Percentiles rank a stretch among this genome's conserved stretches.
These are phyloP conservation scores for Marisa cornuarietis DNA, from an alignment of 1,140 invertebrate species.

Conservation along the genomic window DNA sequence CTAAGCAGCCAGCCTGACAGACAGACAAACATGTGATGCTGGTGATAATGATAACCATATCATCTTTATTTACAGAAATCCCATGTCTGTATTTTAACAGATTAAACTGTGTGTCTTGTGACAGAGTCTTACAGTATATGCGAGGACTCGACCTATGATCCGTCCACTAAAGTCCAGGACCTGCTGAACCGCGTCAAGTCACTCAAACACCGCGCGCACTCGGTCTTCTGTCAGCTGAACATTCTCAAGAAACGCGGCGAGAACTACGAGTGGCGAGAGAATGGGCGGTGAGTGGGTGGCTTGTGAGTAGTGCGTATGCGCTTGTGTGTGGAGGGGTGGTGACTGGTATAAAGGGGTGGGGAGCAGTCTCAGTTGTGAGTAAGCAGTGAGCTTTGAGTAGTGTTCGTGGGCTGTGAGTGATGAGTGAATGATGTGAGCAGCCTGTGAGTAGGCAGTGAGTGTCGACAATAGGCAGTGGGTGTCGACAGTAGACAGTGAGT, in stretches of 20 bases:
- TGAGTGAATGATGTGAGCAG: too few species aligned
- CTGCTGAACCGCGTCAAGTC: constrained; percentile 42
- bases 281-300: constrained; percentile 44
- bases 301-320: too few species aligned
- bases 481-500: too few species aligned
- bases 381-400: too few species aligned
- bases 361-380: too few species aligned
- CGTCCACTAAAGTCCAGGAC: constrained; percentile 32
- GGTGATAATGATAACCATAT: background rate
- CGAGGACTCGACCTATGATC: constrained; percentile 29
- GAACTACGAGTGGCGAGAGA: constrained; percentile 53
- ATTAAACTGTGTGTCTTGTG: background rate
- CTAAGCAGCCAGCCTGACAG: background rate
- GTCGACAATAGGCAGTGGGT: too few species aligned
- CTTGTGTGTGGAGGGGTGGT: too few species aligned
- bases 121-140: constrained; percentile 15
- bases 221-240: constrained; percentile 55
- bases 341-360: too few species aligned
- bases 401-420: too few species aligned
- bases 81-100: background rate
- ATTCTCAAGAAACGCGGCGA: constrained; percentile 48
- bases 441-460: too few species aligned
- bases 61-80: background rate
- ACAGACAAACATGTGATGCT: background rate
- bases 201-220: constrained; percentile 42